Evolutionary conservation across 2,113 vertebrate species (phyloP), one percentile per base, ranked within the genome.

Genomic region (Heliornis fulica): DNA sequence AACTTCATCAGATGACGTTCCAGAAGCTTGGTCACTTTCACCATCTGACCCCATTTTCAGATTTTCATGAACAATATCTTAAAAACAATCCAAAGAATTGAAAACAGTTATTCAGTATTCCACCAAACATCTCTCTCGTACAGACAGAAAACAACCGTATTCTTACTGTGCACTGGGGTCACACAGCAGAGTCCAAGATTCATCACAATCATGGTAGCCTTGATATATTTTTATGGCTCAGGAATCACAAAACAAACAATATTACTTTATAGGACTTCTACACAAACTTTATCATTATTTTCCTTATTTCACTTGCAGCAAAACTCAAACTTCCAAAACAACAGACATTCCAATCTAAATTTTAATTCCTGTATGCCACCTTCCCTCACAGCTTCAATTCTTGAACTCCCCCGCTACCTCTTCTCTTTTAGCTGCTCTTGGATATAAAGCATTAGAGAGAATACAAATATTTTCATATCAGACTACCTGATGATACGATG

Each of bases 1-100:
- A 60, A 99, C 99, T 98, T 99, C 99, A 90, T 99, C 99, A 26
- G 99, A 99, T 31, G 99, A 99, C 0, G 99, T 99, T 88, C 99
- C 99, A 51, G 99, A 99, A 34, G 99, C 99, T 96, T 99, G 99
- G 97, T 99, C 99, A 93, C 99, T 99, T 98, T 99, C 99, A 56
- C 99, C 99, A 63, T 99, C 99, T 11, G 99, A 99, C 59, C 99
- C 99, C 98, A 99, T 99, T 98, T 99, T 99, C 96, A 99, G 97
- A 97, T 99, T 99, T 98, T 99, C 99, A 74, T 99, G 99, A 87
- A 99, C 99, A 80, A 99, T 99, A 97, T 99, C 99, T 99, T 93
- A 36, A 97, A 96, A 90, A 84, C 34, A 96, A 91, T 68, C 8
- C 65, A 92, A 86, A 94, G 5, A 75, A 83, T 77, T 84, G 56